Conservation (phyloP, 2,113 vertebrate species). For the Pedetes capensis region DNA sequence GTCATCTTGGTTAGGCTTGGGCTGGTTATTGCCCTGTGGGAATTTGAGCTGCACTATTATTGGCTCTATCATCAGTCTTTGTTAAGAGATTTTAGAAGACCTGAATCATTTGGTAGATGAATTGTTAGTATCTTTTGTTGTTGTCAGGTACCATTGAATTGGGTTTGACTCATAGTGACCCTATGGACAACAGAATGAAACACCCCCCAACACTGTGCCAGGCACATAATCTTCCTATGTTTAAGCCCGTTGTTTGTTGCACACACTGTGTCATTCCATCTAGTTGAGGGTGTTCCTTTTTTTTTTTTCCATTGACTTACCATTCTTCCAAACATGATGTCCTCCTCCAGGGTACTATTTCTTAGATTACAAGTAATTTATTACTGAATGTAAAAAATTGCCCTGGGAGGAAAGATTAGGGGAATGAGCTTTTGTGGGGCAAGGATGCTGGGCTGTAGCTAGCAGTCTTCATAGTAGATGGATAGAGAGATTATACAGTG, state of each 20-base stretch:
- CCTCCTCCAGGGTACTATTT: too few relatives aligned
- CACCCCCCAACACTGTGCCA: too few relatives aligned
- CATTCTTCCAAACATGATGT: too few relatives aligned
- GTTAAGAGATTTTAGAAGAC: slow-evolving; percentile 47
- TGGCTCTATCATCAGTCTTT: slow-evolving; percentile 20
- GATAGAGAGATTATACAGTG: slow-evolving; percentile 31
- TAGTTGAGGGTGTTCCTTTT: too few relatives aligned
- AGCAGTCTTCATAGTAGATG: slow-evolving; percentile 25
- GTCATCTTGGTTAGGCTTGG: background rate
- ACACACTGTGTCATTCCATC: too few relatives aligned
- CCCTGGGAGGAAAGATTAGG: background rate
- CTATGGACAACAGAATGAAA: too few relatives aligned
- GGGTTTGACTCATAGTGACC: too few relatives aligned
- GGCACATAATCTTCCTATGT: too few relatives aligned
- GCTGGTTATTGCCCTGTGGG: background rate
- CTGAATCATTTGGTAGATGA: slow-evolving; percentile 4
- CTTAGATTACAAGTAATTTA: slow-evolving; percentile 54
- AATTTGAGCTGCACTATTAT: background rate
- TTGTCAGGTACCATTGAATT: too few relatives aligned
- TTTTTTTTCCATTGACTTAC: too few relatives aligned
- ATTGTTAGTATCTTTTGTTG: too few relatives aligned
- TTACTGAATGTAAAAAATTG: background rate
- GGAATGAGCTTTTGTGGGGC: background rate
- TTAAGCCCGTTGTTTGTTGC: too few relatives aligned
- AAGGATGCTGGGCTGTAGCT: slow-evolving; percentile 17